Evolutionary conservation across 2,797 vertebrate genomes (phyloP).

Genomic region (Adrianichthys oophorus): DNA sequence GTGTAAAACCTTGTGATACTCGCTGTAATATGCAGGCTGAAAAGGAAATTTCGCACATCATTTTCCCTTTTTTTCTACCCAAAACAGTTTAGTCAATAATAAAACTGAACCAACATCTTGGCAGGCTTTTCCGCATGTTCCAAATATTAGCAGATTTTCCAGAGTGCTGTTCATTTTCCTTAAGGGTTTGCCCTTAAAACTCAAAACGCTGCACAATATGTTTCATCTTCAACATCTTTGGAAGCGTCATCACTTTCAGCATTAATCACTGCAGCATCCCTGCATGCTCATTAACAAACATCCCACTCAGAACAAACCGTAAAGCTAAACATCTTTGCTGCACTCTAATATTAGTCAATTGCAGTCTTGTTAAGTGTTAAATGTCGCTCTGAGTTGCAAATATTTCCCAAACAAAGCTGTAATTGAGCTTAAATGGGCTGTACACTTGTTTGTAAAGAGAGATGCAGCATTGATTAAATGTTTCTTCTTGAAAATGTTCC

Average conservation of each 20-base stretch:
- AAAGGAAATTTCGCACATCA: constrained; percentile 31
- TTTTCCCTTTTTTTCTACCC: constrained; percentile 14
- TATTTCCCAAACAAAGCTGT: background rate
- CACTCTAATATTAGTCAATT: constrained; percentile 14
- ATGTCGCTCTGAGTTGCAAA: background rate
- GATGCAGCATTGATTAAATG: background rate
- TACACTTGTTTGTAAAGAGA: background rate
- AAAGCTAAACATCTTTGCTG: constrained; percentile 7
- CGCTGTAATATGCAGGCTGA: constrained; percentile 27
- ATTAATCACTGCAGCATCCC: constrained; percentile 14
- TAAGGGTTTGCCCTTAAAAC: constrained; percentile 2
- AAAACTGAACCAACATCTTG: constrained; percentile 23
- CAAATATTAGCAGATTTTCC: constrained; percentile 11
- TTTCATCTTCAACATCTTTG: constrained; percentile 18
- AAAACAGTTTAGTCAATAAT: constrained; percentile 30
- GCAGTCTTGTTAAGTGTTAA: constrained; percentile 19
- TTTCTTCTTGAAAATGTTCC: background rate
- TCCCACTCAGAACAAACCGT: constrained; percentile 29
- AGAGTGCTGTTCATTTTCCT: constrained; percentile 14
- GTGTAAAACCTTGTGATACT: constrained; percentile 31
- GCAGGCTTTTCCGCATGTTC: constrained; percentile 14
- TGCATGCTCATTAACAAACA: constrained; percentile 23
- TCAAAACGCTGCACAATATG: background rate
- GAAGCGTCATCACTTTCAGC: constrained; percentile 7
- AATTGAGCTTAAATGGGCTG: background rate